These are phyloP conservation scores for Archips crataeganus DNA, from an alignment of 2,888 invertebrate species.

Conservation along the genomic window DNA sequence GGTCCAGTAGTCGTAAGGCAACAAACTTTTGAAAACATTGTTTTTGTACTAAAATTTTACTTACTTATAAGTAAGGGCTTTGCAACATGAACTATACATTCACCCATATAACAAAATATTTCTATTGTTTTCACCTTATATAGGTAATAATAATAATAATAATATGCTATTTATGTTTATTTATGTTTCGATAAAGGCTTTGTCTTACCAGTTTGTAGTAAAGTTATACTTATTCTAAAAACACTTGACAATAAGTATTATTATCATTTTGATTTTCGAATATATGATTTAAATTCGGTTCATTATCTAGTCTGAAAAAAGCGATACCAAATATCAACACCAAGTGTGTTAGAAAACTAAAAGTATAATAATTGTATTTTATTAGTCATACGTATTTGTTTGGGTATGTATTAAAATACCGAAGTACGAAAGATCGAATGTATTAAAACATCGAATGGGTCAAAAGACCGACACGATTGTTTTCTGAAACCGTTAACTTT, in stretches of 20 bases:
- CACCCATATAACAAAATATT: not conserved
- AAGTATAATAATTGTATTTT: not conserved
- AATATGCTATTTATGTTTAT: too few relatives aligned
- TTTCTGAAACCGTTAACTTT: too few relatives aligned
- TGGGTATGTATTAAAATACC: too few relatives aligned
- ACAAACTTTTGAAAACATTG: conserved; percentile 19
- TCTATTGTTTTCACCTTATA: not conserved
- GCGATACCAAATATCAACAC: conserved; percentile 5
- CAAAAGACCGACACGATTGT: too few relatives aligned
- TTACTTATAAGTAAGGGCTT: not conserved
- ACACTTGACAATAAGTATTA: conserved; percentile 19
- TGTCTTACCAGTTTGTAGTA: not conserved
- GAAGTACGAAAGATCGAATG: too few relatives aligned
- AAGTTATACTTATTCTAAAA: conserved; percentile 3
- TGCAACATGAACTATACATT: not conserved
- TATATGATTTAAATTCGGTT: not conserved
- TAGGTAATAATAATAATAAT: too few relatives aligned
- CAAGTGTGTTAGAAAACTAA: not conserved
- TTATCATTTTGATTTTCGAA: not conserved
- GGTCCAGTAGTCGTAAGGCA: conserved; percentile 33
- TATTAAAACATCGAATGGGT: too few relatives aligned
- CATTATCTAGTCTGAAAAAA: conserved; percentile 7
- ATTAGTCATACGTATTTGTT: not conserved
- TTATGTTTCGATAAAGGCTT: not conserved
- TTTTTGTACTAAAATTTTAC: conserved; percentile 22